Conservation (phyloP, 2,113 vertebrate genomes). For the Pteruthius melanotis region DNA sequence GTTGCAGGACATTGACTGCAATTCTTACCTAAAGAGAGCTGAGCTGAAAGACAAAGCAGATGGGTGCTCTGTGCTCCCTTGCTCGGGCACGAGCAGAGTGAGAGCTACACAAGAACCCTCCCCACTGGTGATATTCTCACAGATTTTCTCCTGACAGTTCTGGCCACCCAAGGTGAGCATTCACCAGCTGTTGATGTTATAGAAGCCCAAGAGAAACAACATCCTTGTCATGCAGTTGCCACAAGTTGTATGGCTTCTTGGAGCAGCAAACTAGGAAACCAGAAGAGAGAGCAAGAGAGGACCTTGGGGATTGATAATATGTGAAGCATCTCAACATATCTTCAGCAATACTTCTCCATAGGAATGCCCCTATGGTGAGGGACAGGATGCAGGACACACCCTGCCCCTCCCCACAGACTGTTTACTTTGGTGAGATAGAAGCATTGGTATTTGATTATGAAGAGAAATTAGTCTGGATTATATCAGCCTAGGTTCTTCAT, state of each 20-base stretch:
- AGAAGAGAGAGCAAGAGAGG: background rate
- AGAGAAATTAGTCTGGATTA: background rate
- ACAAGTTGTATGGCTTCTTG: background rate
- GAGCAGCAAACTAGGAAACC: background rate
- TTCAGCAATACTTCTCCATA: background rate
- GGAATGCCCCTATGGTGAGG: background rate
- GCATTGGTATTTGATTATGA: background rate
- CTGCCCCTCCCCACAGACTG: background rate
- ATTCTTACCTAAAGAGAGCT: background rate
- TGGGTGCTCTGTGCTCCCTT: background rate
- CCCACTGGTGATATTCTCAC: background rate
- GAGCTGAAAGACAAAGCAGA: background rate
- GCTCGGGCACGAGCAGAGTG: background rate
- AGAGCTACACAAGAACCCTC: background rate
- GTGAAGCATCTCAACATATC: background rate
- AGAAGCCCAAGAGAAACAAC: background rate
- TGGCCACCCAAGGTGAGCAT: background rate
- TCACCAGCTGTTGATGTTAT: fast-evolving
- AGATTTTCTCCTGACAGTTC: background rate
- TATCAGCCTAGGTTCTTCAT: background rate
- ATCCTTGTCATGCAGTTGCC: background rate
- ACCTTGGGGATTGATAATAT: fast-evolving
- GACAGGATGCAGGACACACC: background rate
- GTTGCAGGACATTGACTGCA: background rate
- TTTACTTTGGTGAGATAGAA: background rate